Base-by-base conservation (phyloP, 2,797 vertebrate species). In the Arnoldichthys spilopterus region DNA sequence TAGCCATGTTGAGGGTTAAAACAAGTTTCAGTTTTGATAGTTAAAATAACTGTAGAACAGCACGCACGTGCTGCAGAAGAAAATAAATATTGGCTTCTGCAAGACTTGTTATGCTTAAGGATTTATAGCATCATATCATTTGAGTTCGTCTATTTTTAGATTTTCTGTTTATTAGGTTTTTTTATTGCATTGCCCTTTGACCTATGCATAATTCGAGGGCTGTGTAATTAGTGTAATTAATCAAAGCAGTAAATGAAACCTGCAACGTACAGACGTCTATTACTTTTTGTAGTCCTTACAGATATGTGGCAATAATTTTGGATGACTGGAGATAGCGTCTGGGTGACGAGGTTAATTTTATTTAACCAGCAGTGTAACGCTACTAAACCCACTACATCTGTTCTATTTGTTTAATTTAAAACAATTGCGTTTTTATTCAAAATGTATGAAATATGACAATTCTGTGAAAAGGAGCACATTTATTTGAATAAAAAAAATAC, bases 401-500 rank as follows among this genome's bases (percentile, higher is more conserved):
- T 26, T 0, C 20, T 1, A 3, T 15, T 12, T 15, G 28, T 58
- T 24, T 26, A 12, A 56, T 56, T 11, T 11, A 24, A 12, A 56
- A 26, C 8, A 20, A 49, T 13, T 58, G 11, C 24, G 2, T 45
- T 9, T 15, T 6, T 26, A 67, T 49, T 0, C 4, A 51, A 69
- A n/a, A n/a, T n/a, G n/a, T n/a, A n/a, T n/a, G n/a, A n/a, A n/a
- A 69, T 51, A 16, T 49, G 37, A 70, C 47, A 53, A 90, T 90
- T 87, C 86, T 95, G 96, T 92, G 96, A 96, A 91, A 93, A 97
- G 96, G 88, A 95, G 93, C 94, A 93, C 5, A 95, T 99, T 97
- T 99, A 97, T 97, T 98, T 95, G 97, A n/a, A n/a, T n/a, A 97
- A 96, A 94, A 97, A 97, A 94, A 97, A 98, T 97, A 94, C 94